These are phyloP conservation scores for Carettochelys insculpta DNA, from an alignment of 2,113 vertebrate species.

Conservation along the genomic window DNA sequence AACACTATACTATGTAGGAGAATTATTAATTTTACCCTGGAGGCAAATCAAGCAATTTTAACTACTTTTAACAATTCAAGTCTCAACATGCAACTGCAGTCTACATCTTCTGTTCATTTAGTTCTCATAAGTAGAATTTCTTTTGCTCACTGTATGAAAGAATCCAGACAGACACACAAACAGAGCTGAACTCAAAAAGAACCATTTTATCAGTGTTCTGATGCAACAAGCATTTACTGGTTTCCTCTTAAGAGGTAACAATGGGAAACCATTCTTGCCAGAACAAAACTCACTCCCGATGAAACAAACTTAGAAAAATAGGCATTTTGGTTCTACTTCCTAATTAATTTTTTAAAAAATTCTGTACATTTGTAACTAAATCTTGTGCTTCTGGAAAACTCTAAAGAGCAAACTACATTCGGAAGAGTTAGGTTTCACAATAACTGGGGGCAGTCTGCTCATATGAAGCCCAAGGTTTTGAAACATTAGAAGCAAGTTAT, in stretches of 20 bases:
- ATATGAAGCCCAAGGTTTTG: neutral
- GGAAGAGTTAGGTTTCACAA: conserved; percentile 25
- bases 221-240: conserved; percentile 54
- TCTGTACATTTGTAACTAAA: too few relatives aligned
- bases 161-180: conserved; percentile 19
- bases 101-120: conserved; percentile 22
- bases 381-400: too few relatives aligned
- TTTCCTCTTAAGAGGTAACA: conserved; percentile 75
- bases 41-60: conserved; percentile 50
- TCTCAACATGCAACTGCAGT: conserved; percentile 42
- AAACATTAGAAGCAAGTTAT: neutral
- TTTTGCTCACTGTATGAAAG: conserved; percentile 57
- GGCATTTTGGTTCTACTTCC: conserved; percentile 78
- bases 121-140: conserved; percentile 35
- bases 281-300: conserved; percentile 65
- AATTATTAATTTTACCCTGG: conserved; percentile 40
- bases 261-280: conserved; percentile 47
- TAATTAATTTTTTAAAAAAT: too few relatives aligned
- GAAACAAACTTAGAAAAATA: conserved; percentile 59
- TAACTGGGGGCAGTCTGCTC: neutral
- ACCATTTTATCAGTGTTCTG: conserved; percentile 53
- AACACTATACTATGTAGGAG: neutral
- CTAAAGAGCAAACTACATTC: conserved; percentile 41
- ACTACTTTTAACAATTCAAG: conserved; percentile 59
- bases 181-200: conserved; percentile 4